Conservation (phyloP, 1,140 invertebrate species). For the Bombus pyrosoma region DNA sequence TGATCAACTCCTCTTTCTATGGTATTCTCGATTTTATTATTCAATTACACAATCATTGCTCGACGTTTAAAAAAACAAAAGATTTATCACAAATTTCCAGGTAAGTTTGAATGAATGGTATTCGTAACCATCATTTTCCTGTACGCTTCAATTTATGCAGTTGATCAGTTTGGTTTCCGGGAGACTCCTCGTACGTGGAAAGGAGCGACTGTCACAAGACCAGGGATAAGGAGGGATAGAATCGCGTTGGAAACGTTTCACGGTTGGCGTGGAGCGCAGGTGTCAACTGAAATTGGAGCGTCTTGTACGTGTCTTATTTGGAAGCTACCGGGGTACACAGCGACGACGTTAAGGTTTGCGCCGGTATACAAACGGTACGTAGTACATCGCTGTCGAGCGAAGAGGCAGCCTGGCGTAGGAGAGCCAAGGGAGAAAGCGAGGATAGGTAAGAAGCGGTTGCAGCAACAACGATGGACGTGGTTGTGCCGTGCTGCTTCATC, state of each 20-base stretch:
- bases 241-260: conserved; percentile 45
- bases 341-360: conserved; percentile 46
- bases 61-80: too few species aligned
- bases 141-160: too few species aligned
- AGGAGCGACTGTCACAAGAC: too few species aligned
- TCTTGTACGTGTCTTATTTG: conserved; percentile 80
- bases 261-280: conserved; percentile 75
- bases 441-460: conserved; percentile 50
- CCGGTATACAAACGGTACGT: conserved; percentile 73
- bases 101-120: too few species aligned
- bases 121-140: too few species aligned
- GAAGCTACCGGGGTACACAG: conserved; percentile 53
- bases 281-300: conserved; percentile 80
- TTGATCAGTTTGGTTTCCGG: too few species aligned
- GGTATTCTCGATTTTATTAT: too few species aligned
- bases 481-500: conserved; percentile 55
- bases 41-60: too few species aligned
- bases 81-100: too few species aligned
- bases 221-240: background rate
- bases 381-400: conserved; percentile 70
- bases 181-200: too few species aligned
- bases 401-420: background rate
- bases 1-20: too few species aligned
- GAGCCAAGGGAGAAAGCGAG: background rate
- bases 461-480: conserved; percentile 52